Evolutionary conservation across 2,888 invertebrate genomes (phyloP).

Genomic region (Litoditis marina): DNA sequence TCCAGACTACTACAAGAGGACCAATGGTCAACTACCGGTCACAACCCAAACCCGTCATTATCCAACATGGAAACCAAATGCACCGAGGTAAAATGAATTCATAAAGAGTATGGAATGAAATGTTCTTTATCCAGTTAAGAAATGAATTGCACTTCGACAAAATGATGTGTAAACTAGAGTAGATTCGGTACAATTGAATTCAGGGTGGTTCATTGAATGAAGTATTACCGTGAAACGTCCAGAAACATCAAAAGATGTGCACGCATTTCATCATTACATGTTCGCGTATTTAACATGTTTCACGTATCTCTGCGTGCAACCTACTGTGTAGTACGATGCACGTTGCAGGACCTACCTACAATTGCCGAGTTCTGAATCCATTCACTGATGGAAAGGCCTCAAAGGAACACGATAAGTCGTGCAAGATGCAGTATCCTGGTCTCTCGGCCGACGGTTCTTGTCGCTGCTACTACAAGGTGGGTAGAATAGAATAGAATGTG

Average conservation of each 20-base stretch:
- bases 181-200: too few species aligned
- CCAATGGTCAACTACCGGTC: slow-evolving; percentile 10
- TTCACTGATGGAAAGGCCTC: slow-evolving; percentile 35
- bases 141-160: too few species aligned
- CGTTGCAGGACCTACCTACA: slow-evolving; percentile 35
- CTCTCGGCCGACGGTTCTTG: slow-evolving; percentile 36
- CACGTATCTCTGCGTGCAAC: too few species aligned
- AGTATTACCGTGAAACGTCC: too few species aligned
- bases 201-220: too few species aligned
- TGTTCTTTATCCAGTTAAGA: not conserved
- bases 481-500: not conserved
- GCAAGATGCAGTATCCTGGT: slow-evolving; percentile 41
- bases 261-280: too few species aligned
- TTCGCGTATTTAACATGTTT: too few species aligned
- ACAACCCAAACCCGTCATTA: slow-evolving; percentile 36
- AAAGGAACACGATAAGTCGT: slow-evolving; percentile 30
- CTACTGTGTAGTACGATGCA: too few species aligned
- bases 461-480: slow-evolving; percentile 37
- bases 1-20: too few species aligned
- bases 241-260: too few species aligned
- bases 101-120: not conserved
- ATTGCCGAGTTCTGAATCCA: slow-evolving; percentile 40
- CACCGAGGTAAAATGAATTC: slow-evolving; percentile 11
- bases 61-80: slow-evolving; percentile 21
- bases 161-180: too few species aligned